Base-by-base conservation (phyloP, 2,113 vertebrate species). In the Caranx melampygus region DNA sequence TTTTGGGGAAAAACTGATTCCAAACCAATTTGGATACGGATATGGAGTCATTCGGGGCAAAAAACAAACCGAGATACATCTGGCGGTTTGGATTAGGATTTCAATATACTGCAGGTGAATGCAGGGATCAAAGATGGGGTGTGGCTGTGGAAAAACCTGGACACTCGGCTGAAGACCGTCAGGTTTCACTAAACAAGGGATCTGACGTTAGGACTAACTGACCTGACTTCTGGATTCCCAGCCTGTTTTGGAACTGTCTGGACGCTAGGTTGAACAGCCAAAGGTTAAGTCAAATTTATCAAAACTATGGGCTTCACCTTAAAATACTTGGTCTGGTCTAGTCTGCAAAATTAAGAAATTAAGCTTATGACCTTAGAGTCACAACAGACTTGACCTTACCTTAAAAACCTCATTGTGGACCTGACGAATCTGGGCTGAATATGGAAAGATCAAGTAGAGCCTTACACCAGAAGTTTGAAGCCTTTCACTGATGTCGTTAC, bases 401-500 rank as follows among this genome's bases (percentile, higher is more conserved):
- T 8, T n/a, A 0, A 47, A 21, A 59, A 21, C 31, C 62, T 63
- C 37, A 9, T 20, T 3, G 4, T 34, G 44, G 51, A 33, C 31
- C 9, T 40, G 42, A 74, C 0, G 6, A 65, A 65, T 55, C 59
- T 3, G 3, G 35, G n/a, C 67, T 33, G 3, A 7, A 42, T 34
- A 9, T 71, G 13, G 47, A 42, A 83, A 35, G 54, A 18, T 68
- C 7, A 49, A 44, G 31, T 55, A 4, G 1, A 65, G 62, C 37
- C 51, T 66, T 12, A 64, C 15, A 4, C 13, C 52, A 54, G 65
- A 60, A 52, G 65, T 47, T 55, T 26, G 4, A 44, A 55, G 35
- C 58, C 67, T 83, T 65, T 51, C 45, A 68, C 64, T 87, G 87
- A 79, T 85, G 79, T 82, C 49, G 12, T 67, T 61, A 45, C 37